These are phyloP conservation scores for Enoplosus armatus DNA, from an alignment of 2,797 vertebrate species.

Conservation along the genomic window DNA sequence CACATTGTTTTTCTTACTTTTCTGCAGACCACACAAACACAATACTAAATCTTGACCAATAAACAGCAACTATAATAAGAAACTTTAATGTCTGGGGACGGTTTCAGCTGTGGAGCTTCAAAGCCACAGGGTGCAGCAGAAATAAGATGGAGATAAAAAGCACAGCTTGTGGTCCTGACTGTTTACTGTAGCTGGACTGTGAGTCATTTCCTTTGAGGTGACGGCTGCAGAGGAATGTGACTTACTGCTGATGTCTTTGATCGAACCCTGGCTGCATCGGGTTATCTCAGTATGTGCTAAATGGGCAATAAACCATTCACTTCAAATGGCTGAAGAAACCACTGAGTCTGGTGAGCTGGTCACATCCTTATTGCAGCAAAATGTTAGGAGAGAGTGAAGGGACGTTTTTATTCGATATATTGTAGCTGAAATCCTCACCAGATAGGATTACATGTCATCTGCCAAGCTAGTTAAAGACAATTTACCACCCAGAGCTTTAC, in stretches of 20 bases:
- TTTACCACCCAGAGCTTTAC: not conserved
- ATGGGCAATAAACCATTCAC: constrained; percentile 49
- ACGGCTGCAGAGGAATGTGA: constrained; percentile 62
- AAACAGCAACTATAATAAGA: constrained; percentile 64
- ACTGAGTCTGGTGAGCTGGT: constrained; percentile 3
- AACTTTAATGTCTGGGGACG: constrained; percentile 55
- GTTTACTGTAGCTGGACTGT: constrained; percentile 68
- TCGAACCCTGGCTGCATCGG: constrained; percentile 44
- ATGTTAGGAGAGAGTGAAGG: not conserved
- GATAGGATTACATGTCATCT: not conserved
- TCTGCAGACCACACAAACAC: constrained; percentile 46
- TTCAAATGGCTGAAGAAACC: constrained; percentile 4
- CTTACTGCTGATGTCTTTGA: constrained; percentile 64
- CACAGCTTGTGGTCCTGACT: constrained; percentile 71
- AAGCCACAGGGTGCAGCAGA: constrained; percentile 68
- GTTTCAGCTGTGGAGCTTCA: constrained; percentile 68
- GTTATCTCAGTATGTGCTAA: constrained; percentile 57
- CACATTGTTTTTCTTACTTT: constrained; percentile 13
- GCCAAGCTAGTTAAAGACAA: constrained; percentile 10
- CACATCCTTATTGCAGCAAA: constrained; percentile 20
- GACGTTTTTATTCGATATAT: not conserved
- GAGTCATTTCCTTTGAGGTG: constrained; percentile 70
- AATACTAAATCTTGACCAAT: constrained; percentile 52
- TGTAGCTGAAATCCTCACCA: not conserved
- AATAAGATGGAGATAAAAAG: constrained; percentile 79